A percentile compares a stretch with the other conserved stretches of the same genome.
These are phyloP conservation scores for Campoplex nolae DNA, from an alignment of 2,888 invertebrate species.

Conservation along the genomic window DNA sequence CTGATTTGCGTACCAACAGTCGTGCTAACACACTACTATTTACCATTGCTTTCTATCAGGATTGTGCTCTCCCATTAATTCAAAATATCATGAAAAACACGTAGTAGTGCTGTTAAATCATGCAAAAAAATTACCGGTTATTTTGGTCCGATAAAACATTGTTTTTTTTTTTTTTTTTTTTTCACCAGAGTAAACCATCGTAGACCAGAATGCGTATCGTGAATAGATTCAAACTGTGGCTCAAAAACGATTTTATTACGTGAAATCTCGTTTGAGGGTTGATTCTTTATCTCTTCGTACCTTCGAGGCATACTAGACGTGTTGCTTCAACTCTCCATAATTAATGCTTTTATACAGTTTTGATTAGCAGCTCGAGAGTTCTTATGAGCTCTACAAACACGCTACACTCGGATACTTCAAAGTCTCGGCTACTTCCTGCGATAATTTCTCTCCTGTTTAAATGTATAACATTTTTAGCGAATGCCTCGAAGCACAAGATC, in stretches of 20 bases:
- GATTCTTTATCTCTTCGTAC: too few species aligned
- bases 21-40: conserved; percentile 58
- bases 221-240: not conserved
- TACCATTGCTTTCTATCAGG: conserved; percentile 22
- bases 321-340: not conserved
- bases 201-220: not conserved
- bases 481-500: not conserved
- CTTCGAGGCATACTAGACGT: not conserved
- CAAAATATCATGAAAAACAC: conserved; percentile 30
- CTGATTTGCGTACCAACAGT: conserved; percentile 72
- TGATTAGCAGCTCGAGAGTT: conserved; percentile 1
- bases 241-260: not conserved
- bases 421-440: conserved; percentile 2
- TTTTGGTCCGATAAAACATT: not conserved
- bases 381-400: not conserved
- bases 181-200: not conserved
- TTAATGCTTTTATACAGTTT: not conserved
- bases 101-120: conserved; percentile 1
- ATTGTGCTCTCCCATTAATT: conserved; percentile 66
- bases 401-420: not conserved
- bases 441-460: conserved; percentile 13
- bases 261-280: not conserved
- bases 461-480: conserved; percentile 26
- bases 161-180: not conserved
- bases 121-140: not conserved